phyloP scores from a whole-genome alignment of 2,888 invertebrate genomes.

The Archips crataeganus region DNA sequence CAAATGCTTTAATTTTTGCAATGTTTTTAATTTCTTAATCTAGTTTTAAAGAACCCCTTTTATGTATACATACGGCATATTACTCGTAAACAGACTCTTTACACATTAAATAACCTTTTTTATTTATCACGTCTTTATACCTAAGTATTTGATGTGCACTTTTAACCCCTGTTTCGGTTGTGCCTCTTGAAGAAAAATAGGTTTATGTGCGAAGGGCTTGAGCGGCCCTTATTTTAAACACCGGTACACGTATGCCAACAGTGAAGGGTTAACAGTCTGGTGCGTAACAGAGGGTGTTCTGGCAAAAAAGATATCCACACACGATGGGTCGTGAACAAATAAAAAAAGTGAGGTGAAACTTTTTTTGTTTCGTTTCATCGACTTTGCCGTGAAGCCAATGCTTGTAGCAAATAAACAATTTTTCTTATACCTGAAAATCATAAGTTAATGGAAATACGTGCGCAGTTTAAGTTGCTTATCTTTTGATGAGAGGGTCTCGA shows the following conservation, averaged over 20 bases:
- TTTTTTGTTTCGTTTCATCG: neutral
- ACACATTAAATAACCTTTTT: slow-evolving; percentile 30
- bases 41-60: neutral
- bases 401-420: neutral
- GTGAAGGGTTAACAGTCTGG: slow-evolving; percentile 80
- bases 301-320: slow-evolving; percentile 59
- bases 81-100: neutral
- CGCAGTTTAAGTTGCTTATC: neutral
- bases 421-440: neutral
- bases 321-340: slow-evolving; percentile 63
- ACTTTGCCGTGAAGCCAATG: neutral
- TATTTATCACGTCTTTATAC: slow-evolving; percentile 40
- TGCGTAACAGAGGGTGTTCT: slow-evolving; percentile 71
- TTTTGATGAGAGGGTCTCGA: too few relatives aligned
- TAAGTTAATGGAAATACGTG: neutral
- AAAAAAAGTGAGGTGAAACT: slow-evolving; percentile 13
- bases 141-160: slow-evolving; percentile 41
- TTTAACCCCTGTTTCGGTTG: slow-evolving; percentile 51
- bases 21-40: neutral
- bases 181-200: slow-evolving; percentile 41
- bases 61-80: neutral
- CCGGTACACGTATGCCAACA: slow-evolving; percentile 66
- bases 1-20: neutral
- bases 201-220: slow-evolving; percentile 63
- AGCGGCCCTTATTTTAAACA: slow-evolving; percentile 66